phyloP scores from a whole-genome alignment of 2,888 invertebrate genomes.

The Seira ritae region DNA sequence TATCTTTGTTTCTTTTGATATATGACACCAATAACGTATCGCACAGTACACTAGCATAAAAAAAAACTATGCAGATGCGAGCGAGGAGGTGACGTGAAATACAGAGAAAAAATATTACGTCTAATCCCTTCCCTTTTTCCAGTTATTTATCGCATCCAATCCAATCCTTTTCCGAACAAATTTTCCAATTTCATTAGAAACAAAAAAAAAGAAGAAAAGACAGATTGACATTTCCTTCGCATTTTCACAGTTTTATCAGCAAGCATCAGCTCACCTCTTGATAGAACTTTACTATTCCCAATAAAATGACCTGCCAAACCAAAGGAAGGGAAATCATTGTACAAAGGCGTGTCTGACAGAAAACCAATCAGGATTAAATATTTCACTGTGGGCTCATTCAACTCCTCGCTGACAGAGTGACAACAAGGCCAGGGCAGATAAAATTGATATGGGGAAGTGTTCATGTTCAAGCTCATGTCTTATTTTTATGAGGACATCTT shows the following conservation, averaged over 20 bases:
- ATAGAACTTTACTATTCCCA: background rate
- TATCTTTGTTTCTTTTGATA: background rate
- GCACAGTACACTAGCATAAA: background rate
- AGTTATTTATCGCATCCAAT: background rate
- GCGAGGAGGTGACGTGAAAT: background rate
- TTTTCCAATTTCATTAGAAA: slow-evolving; percentile 11
- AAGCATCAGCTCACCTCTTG: slow-evolving; percentile 2
- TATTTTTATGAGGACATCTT: slow-evolving; percentile 15
- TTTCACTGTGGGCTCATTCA: slow-evolving; percentile 7
- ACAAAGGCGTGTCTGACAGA: slow-evolving; percentile 18
- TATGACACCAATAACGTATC: background rate
- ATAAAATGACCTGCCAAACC: background rate
- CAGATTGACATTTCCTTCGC: slow-evolving; percentile 1
- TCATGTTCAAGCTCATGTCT: slow-evolving; percentile 1
- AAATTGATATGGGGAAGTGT: background rate
- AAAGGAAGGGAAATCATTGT: background rate
- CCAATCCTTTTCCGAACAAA: background rate
- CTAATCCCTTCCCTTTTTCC: background rate
- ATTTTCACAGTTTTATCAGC: background rate
- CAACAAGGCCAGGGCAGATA: background rate
- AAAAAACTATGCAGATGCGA: background rate
- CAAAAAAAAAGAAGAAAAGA: background rate
- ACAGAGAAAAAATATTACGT: background rate
- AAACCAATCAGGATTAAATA: slow-evolving; percentile 20
- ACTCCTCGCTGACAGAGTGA: slow-evolving; percentile 10